phyloP scores from a whole-genome alignment of 2,113 vertebrate species.

The Pollimyrus isidori region DNA sequence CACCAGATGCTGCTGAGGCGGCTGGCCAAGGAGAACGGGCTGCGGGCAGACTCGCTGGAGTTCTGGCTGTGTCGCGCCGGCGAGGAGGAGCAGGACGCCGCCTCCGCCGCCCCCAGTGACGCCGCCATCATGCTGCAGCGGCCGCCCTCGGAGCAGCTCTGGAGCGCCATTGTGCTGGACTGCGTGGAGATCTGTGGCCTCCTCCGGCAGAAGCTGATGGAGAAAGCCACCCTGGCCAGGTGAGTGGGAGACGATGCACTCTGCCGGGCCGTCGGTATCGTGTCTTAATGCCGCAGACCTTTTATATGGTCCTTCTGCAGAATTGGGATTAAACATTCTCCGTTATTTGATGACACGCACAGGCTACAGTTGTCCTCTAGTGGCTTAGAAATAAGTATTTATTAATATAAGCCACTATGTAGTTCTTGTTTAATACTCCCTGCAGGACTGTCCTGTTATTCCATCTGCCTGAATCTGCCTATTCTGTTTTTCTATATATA shows the following conservation, averaged over 20 bases:
- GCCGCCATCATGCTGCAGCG: conserved; percentile 64
- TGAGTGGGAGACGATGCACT: conserved; percentile 29
- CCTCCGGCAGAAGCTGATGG: conserved; percentile 90
- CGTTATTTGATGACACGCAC: not conserved
- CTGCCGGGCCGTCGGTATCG: not conserved
- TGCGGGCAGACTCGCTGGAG: conserved; percentile 70
- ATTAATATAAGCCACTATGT: not conserved
- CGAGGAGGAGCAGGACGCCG: conserved; percentile 61
- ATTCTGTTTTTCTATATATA: not conserved
- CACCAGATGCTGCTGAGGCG: conserved; percentile 71
- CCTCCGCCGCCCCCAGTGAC: conserved; percentile 13
- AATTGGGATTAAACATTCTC: not conserved
- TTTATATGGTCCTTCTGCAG: not conserved
- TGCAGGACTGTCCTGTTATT: not conserved
- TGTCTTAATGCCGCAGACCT: not conserved
- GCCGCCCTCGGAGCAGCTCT: conserved; percentile 80
- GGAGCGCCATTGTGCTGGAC: conserved; percentile 92
- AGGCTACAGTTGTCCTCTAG: not conserved
- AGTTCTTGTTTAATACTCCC: not conserved
- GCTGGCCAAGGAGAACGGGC: conserved; percentile 68
- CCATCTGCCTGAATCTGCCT: not conserved
- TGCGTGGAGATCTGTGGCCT: conserved; percentile 90
- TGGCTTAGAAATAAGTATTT: not conserved
- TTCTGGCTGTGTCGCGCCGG: conserved; percentile 86
- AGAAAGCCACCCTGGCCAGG: conserved; percentile 93